A percentile compares a stretch with the other conserved stretches of the same genome.
These are phyloP conservation scores for Pachyramphus minor DNA, from an alignment of 2,113 vertebrate species.

Conservation along the genomic window DNA sequence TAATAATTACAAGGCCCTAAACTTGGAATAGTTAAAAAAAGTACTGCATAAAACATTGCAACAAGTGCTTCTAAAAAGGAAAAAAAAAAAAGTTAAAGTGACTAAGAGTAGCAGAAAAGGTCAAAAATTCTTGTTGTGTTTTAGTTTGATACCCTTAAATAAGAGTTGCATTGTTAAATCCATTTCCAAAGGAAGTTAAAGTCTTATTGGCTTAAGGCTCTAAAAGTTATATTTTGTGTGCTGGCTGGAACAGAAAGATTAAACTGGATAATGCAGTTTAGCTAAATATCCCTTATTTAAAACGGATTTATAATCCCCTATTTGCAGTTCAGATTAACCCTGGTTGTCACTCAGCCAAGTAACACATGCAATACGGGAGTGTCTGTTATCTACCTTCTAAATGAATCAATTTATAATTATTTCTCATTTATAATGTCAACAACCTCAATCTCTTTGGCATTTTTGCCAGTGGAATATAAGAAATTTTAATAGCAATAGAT, in stretches of 20 bases:
- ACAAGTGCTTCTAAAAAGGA: neutral
- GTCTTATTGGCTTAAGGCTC: neutral
- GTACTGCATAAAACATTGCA: neutral
- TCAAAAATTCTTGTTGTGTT: neutral
- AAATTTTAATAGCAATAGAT: neutral
- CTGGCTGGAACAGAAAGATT: neutral
- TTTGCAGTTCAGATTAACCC: neutral
- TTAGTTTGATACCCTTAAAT: neutral
- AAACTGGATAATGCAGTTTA: neutral
- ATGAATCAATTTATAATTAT: neutral
- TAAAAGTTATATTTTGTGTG: neutral
- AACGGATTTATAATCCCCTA: neutral
- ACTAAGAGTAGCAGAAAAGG: neutral
- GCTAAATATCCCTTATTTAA: neutral
- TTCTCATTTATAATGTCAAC: neutral
- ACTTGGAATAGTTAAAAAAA: neutral
- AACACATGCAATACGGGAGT: neutral
- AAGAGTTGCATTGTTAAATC: neutral
- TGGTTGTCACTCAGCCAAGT: neutral
- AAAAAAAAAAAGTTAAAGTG: neutral
- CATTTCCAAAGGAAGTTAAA: neutral
- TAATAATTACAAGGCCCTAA: neutral
- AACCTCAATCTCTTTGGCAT: neutral
- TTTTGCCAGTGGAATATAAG: neutral
- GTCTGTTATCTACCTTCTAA: neutral